Evolutionary conservation across 2,888 invertebrate genomes (phyloP), one percentile per base, ranked within the genome.

Genomic region (Nemoura dubitans): DNA sequence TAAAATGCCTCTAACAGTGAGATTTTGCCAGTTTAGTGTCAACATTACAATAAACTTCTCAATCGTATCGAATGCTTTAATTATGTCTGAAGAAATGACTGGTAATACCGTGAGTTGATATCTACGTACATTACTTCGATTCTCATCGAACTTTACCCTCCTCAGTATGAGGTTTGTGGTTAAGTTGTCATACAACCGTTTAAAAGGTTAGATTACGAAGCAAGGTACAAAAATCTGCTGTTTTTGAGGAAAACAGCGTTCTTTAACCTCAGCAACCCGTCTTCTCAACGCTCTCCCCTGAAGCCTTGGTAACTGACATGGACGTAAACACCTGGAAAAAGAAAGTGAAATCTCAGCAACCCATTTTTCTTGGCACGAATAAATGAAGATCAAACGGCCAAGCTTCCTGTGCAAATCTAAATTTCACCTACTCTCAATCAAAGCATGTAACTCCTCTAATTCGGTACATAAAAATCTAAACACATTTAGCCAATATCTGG

Each of bases 191-290:
- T 87, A 86, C 7, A 16, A 59, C 59, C 84, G 6, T 27, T 16
- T 28, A 84, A 59, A 78, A 76, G 59, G 16, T 21, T 16, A 21
- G 21, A 59, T 21, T 59, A 7, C 14, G 14, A 59, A 59, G 59
- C 21, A 59, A 59, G 59, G 21, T 59, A 59, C 59, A 59, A 59
- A 59, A 7, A 21, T 21, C 3, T 21, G 59, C 59, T 59, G n/a
- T 28, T 76, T 59, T 76, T 28, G 30, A 0, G 1, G 85, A 59
- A 76, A 83, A 86, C 86, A 87, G 87, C 86, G 83, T 27, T 76
- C 87, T 87, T 89, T 93, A 94, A 92, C 93, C 93, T 93, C 94
- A 94, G 93, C 94, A 94, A 87, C 93, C 93, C 42, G 92, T 91
- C 85, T 92, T 92, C 26, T 90, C 89, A 0, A 92, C 90, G 87